Percentiles rank a stretch among this genome's conserved stretches.
phyloP scores from a whole-genome alignment of 2,113 vertebrate genomes.

The Sakesphorus luctuosus region DNA sequence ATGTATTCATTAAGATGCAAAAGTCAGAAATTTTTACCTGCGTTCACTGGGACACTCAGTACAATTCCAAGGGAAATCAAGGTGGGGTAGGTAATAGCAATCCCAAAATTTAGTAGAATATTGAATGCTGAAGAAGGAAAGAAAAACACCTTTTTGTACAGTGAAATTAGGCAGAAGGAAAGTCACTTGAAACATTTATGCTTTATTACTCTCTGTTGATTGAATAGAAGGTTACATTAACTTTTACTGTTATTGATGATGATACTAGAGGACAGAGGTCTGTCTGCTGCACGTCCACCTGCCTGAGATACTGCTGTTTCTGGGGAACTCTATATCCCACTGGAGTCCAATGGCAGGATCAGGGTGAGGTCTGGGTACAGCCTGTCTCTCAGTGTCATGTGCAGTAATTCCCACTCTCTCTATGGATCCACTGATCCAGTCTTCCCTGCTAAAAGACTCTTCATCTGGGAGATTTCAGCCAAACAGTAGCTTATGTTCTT shows the following conservation, averaged over 20 bases:
- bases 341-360: background rate
- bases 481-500: background rate
- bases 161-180: background rate
- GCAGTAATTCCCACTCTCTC: background rate
- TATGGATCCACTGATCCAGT: background rate
- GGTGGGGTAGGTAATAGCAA: conserved; percentile 93
- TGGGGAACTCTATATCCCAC: background rate
- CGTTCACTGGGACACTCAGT: conserved; percentile 94
- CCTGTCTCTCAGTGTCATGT: background rate
- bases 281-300: background rate
- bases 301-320: background rate
- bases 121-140: conserved; percentile 88
- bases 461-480: background rate
- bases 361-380: background rate
- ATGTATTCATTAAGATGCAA: background rate
- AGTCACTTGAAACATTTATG: background rate
- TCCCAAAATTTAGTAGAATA: conserved; percentile 94
- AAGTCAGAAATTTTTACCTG: conserved; percentile 79
- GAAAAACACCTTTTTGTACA: conserved; percentile 10
- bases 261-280: background rate
- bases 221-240: background rate
- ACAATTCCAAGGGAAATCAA: conserved; percentile 95
- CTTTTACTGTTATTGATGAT: background rate
- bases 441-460: background rate
- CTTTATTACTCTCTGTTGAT: background rate